Conservation (phyloP, 2,113 vertebrate genomes). For the Acanthisitta chloris region DNA sequence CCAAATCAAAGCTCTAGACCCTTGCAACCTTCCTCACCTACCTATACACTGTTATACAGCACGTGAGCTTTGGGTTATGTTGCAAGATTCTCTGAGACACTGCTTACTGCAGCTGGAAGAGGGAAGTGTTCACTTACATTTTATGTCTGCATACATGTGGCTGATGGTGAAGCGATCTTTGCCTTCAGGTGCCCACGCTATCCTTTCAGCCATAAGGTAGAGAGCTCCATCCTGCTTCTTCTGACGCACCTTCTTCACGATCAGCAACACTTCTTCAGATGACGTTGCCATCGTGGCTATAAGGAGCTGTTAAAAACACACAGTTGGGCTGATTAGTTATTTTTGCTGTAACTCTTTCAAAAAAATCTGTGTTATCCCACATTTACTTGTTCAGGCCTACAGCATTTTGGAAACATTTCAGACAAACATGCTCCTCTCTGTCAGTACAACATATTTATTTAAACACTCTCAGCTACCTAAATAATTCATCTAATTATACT, state of each 20-base stretch:
- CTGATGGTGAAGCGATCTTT: constrained; percentile 97
- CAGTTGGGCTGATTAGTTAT: not conserved
- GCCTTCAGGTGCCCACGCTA: constrained; percentile 96
- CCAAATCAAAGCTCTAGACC: not conserved
- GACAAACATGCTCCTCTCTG: not conserved
- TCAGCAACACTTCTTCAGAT: constrained; percentile 95
- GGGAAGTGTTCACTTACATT: constrained; percentile 82
- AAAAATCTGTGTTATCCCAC: no score
- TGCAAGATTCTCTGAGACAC: fast-evolving
- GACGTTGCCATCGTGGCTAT: constrained; percentile 87
- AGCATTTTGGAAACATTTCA: not conserved
- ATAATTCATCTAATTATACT: not conserved
- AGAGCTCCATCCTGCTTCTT: constrained; percentile 98
- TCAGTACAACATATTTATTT: not conserved
- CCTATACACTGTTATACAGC: fast-evolving
- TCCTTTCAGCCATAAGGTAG: constrained; percentile 95
- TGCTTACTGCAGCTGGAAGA: not conserved
- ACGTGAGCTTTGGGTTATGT: not conserved
- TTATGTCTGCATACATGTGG: constrained; percentile 95
- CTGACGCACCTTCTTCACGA: constrained; percentile 94
- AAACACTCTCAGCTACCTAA: not conserved
- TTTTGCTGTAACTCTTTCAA: not conserved
- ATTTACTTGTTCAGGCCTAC: not conserved
- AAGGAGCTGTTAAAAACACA: constrained; percentile 11
- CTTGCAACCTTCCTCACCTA: not conserved